A percentile compares a stretch with the other conserved stretches of the same genome.
Evolutionary conservation across 2,797 vertebrate species (phyloP).

Genomic region (Petrocephalus sullivani): DNA sequence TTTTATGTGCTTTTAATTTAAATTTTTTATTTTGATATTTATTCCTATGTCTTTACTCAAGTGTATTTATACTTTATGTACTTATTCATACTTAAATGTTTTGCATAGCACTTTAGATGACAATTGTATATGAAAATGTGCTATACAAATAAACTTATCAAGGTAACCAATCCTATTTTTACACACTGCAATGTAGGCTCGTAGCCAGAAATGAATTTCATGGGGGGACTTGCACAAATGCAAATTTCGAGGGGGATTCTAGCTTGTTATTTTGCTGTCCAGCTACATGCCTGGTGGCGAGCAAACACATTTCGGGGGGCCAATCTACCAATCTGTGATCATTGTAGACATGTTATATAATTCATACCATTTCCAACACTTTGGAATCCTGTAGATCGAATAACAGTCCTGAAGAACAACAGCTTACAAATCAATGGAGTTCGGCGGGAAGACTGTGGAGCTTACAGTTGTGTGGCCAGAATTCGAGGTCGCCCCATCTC

Average conservation of each 20-base stretch:
- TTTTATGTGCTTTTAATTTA: not conserved
- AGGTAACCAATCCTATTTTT: not conserved
- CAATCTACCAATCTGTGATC: not conserved
- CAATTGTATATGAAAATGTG: not conserved
- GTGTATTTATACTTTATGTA: not conserved
- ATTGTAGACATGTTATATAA: not conserved
- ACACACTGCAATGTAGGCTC: not conserved
- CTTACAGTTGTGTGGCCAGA: slow-evolving; percentile 49
- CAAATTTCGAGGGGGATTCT: not conserved
- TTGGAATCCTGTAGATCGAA: slow-evolving; percentile 18
- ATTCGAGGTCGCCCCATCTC: slow-evolving; percentile 46
- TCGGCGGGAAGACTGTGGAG: slow-evolving; percentile 51
- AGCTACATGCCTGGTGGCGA: not conserved
- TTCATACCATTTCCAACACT: not conserved
- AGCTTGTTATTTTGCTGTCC: not conserved
- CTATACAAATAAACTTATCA: not conserved
- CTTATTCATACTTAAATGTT: not conserved
- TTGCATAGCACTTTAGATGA: not conserved
- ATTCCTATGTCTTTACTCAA: not conserved
- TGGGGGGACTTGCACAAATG: not conserved
- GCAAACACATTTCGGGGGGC: not conserved
- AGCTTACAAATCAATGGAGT: slow-evolving; percentile 49
- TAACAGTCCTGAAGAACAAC: slow-evolving; percentile 40
- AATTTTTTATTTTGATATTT: not conserved
- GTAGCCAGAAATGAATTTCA: not conserved